phyloP scores from a whole-genome alignment of 2,113 vertebrate genomes.

The Notiomystis cincta region DNA sequence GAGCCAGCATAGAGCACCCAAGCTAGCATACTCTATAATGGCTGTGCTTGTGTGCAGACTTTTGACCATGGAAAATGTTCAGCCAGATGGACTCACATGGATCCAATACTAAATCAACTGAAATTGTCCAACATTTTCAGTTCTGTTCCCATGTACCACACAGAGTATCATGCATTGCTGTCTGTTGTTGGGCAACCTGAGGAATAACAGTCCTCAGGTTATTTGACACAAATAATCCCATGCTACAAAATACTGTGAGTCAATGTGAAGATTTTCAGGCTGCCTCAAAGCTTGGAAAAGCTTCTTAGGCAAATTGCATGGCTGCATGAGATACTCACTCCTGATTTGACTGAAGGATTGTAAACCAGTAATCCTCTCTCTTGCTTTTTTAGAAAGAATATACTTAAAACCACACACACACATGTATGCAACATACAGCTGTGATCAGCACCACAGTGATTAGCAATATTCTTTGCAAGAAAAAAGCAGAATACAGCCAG shows the following conservation, averaged over 20 bases:
- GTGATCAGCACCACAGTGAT: background rate
- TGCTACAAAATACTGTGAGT: background rate
- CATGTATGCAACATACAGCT: background rate
- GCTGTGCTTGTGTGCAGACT: background rate
- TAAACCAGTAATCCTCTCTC: background rate
- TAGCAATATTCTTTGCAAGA: background rate
- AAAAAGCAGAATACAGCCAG: background rate
- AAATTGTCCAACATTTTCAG: background rate
- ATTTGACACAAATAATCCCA: background rate
- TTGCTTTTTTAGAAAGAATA: background rate
- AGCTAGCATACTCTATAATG: background rate
- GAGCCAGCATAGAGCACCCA: background rate
- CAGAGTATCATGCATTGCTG: background rate
- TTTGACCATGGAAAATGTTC: background rate
- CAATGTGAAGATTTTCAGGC: background rate
- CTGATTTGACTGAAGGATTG: background rate
- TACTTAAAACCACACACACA: background rate
- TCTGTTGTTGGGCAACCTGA: background rate
- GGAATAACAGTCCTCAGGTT: background rate
- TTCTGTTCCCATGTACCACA: background rate
- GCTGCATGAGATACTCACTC: fast-evolving
- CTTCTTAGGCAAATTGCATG: background rate
- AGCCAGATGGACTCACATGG: background rate
- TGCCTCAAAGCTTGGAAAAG: background rate
- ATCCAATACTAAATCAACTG: background rate